Conservation (phyloP, 2,888 invertebrate genomes). For the Notocelia uddmanniana region DNA sequence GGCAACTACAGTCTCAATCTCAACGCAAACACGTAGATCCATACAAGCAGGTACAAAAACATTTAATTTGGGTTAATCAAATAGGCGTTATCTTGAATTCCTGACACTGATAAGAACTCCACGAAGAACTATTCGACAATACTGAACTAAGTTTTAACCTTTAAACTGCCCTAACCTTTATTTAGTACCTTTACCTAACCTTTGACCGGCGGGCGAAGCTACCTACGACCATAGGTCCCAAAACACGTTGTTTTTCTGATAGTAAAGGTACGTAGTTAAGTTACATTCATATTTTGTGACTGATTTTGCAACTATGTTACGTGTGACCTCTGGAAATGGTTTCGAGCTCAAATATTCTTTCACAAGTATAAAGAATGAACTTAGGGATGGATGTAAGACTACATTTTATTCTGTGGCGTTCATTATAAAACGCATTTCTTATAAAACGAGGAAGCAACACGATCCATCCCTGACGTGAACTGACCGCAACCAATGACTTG, state of each 20-base stretch:
- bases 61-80: constrained; percentile 30
- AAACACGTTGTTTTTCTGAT: no score
- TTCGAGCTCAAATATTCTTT: no score
- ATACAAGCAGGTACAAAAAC: background rate
- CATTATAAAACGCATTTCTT: background rate
- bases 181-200: background rate
- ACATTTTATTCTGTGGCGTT: no score
- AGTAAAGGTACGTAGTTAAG: no score
- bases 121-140: background rate
- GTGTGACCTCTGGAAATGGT: no score
- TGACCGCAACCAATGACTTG: constrained; percentile 28
- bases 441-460: constrained; percentile 22
- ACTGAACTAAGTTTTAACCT: background rate
- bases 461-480: constrained; percentile 16
- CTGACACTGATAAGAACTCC: constrained; percentile 8
- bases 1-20: no score
- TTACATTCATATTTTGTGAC: no score
- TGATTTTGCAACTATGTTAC: no score
- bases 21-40: no score
- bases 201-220: background rate
- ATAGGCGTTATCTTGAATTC: constrained; percentile 25
- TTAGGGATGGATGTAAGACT: no score
- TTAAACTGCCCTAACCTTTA: background rate
- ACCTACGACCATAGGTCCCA: background rate
- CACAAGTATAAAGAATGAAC: no score